Evolutionary conservation across 1,140 invertebrate species (phyloP).

Genomic region (Atta colombica): DNA sequence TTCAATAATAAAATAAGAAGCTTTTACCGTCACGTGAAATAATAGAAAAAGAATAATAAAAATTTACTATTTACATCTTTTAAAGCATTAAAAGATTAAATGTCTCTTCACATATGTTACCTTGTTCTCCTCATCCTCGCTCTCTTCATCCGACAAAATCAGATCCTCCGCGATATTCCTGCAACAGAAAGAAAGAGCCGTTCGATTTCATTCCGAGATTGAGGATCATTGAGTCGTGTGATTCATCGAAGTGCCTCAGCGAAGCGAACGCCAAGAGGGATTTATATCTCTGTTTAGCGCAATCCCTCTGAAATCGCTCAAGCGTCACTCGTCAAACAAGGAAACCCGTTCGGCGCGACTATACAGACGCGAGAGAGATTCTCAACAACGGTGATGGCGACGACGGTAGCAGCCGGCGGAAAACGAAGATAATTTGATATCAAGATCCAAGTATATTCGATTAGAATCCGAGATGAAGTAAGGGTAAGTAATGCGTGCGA

Average conservation of each 20-base stretch:
- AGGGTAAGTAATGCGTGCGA: slow-evolving; percentile 33
- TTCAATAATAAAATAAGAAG: too few species aligned
- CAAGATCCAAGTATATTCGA: slow-evolving; percentile 51
- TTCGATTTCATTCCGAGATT: slow-evolving; percentile 7
- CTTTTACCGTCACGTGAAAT: too few species aligned
- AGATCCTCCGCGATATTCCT: slow-evolving; percentile 88
- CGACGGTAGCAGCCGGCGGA: not conserved
- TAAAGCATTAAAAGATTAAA: not conserved
- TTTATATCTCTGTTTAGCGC: slow-evolving; percentile 52
- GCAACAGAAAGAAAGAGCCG: slow-evolving; percentile 65
- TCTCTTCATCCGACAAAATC: slow-evolving; percentile 87
- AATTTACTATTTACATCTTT: too few species aligned
- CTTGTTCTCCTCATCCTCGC: slow-evolving; percentile 77
- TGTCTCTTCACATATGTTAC: slow-evolving; percentile 50
- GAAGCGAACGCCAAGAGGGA: slow-evolving; percentile 30
- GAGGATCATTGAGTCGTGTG: slow-evolving; percentile 21
- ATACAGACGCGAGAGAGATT: slow-evolving; percentile 28
- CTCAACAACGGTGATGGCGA: slow-evolving; percentile 9
- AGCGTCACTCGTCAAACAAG: slow-evolving; percentile 28
- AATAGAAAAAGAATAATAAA: too few species aligned
- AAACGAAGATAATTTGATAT: slow-evolving; percentile 53
- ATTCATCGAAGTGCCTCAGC: slow-evolving; percentile 48
- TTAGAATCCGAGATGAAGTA: slow-evolving; percentile 70
- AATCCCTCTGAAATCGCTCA: slow-evolving; percentile 32
- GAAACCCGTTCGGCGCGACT: slow-evolving; percentile 21